Base-by-base conservation (phyloP, 2,113 vertebrate species). In the Ochotona princeps region DNA sequence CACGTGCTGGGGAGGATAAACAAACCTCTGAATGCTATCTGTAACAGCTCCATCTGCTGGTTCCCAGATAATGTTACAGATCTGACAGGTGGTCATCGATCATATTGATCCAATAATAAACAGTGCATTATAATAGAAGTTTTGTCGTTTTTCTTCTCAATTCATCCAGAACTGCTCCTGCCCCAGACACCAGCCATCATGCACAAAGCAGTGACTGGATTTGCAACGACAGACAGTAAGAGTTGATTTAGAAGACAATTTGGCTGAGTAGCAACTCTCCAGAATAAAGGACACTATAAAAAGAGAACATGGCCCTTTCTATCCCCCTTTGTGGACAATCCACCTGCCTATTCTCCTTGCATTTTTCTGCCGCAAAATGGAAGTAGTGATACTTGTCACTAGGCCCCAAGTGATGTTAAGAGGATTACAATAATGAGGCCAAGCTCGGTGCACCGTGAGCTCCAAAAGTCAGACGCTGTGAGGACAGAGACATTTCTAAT, bases 41-140 rank as follows among this genome's bases (percentile, higher is more conserved):
- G 96, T 91, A 83, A 97, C 93, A 97, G 97, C 97, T 97, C 97
- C 97, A 97, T 97, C 97, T 97, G 97, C 97, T 97, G 97, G 97
- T 96, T 97, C 97, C 96, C 96, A 97, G 96, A 96, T 97, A 97
- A 97, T 95, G 96, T 96, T 97, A 97, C 97, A 97, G 70, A 96
- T 96, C 95, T 96, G 97, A 97, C 96, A 97, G 97, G 94, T 97
- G 97, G 95, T 78, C 97, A 96, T 97, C 93, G 94, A 97, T 97
- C 96, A 96, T 88, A 97, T 97, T 95, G 96, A 97, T 96, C 96
- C 97, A 97, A 94, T 94, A 95, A 97, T 96, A 97, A 97, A 97
- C 95, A 96, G 66, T 76, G 90, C 87, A 83, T 93, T 94, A 95
- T 91, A 97, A 94, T 92, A 94, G 94, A 94, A 97, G 92, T 94